These are phyloP conservation scores for Adrianichthys oophorus DNA, from an alignment of 2,797 vertebrate species.

Conservation along the genomic window DNA sequence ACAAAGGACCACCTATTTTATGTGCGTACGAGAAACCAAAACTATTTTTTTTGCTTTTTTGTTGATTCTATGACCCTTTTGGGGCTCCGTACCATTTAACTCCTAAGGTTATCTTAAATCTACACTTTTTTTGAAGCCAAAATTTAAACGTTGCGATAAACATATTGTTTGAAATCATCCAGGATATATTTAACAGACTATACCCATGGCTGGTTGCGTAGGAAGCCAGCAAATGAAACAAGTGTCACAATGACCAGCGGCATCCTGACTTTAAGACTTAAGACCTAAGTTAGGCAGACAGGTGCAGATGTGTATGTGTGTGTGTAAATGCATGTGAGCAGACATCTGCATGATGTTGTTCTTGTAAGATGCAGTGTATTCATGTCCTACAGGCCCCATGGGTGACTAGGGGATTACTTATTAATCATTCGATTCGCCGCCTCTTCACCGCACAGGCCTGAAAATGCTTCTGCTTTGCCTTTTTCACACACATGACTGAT, in stretches of 20 bases:
- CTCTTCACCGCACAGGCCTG: slow-evolving; percentile 32
- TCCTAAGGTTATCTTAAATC: no score
- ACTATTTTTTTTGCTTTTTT: no score
- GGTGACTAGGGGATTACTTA: slow-evolving; percentile 67
- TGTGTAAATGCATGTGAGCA: slow-evolving; percentile 15
- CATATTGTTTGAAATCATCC: no score
- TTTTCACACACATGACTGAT: slow-evolving; percentile 30
- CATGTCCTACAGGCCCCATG: slow-evolving; percentile 40
- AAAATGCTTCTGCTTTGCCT: slow-evolving; percentile 39
- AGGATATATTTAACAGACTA: no score
- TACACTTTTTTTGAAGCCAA: no score
- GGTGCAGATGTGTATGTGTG: slow-evolving; percentile 16
- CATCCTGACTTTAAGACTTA: slow-evolving; percentile 22
- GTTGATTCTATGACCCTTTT: no score
- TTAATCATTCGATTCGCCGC: slow-evolving; percentile 76
- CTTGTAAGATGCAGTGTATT: slow-evolving; percentile 38
- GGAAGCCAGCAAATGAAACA: slow-evolving; percentile 11
- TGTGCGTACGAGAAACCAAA: no score
- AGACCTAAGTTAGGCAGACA: slow-evolving; percentile 31
- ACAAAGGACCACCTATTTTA: no score
- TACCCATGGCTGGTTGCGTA: slow-evolving; percentile 5
- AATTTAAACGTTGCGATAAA: no score
- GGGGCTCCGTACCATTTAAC: no score
- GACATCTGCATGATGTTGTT: slow-evolving; percentile 23
- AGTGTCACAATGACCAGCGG: slow-evolving; percentile 6